phyloP scores from a whole-genome alignment of 2,888 invertebrate genomes.

The Anagyrus pseudococci region DNA sequence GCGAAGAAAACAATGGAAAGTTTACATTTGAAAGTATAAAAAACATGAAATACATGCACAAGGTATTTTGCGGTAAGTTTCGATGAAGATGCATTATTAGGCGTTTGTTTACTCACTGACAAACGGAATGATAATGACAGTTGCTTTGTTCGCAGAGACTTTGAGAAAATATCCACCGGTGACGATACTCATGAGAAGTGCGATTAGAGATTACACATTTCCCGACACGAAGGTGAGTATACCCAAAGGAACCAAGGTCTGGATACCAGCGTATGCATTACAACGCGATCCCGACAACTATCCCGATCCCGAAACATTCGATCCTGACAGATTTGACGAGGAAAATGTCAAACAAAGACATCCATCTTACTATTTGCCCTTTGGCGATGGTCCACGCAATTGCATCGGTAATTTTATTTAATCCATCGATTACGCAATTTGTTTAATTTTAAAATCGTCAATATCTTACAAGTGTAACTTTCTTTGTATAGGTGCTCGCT shows the following conservation, averaged over 20 bases:
- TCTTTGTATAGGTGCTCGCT: slow-evolving; percentile 46
- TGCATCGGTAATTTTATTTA: slow-evolving; percentile 56
- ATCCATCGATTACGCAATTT: no score
- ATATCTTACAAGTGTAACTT: not conserved
- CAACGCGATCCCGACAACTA: slow-evolving; percentile 47
- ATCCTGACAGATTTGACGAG: slow-evolving; percentile 48
- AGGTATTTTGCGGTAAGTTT: slow-evolving; percentile 52
- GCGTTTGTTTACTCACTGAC: no score
- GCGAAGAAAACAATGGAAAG: slow-evolving; percentile 49
- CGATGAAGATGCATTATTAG: not conserved
- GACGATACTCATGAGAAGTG: slow-evolving; percentile 51
- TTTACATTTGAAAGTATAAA: slow-evolving; percentile 59
- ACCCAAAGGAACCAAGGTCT: slow-evolving; percentile 38
- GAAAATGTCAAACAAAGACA: slow-evolving; percentile 40
- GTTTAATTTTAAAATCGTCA: no score
- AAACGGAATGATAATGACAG: no score
- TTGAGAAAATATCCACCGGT: slow-evolving; percentile 62
- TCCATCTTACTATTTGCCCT: slow-evolving; percentile 47
- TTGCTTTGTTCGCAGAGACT: slow-evolving; percentile 62
- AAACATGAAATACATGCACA: slow-evolving; percentile 60
- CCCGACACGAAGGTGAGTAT: slow-evolving; percentile 42
- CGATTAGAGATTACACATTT: slow-evolving; percentile 48
- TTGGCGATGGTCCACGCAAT: slow-evolving; percentile 55
- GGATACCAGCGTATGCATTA: slow-evolving; percentile 45
- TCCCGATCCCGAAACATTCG: slow-evolving; percentile 47